Percentiles rank a stretch among this genome's conserved stretches.
Evolutionary conservation across 1,140 invertebrate species (phyloP).

Genomic region (Pinna nobilis): DNA sequence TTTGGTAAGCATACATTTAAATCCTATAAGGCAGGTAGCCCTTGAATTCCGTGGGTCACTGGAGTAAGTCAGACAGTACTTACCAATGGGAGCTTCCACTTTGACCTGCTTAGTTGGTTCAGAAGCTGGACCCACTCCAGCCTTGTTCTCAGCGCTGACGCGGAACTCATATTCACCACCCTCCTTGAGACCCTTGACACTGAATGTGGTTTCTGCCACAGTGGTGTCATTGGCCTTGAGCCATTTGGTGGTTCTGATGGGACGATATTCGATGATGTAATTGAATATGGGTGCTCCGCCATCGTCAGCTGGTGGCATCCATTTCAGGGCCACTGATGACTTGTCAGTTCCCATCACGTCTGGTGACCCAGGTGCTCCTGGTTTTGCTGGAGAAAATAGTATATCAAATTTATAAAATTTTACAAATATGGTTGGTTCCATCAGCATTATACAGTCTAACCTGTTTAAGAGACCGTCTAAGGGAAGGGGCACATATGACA

Average conservation of each 20-base stretch:
- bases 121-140: conserved; percentile 95
- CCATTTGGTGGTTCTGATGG: conserved; percentile 61
- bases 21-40: neutral
- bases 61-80: neutral
- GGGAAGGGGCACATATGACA: neutral
- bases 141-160: conserved; percentile 96
- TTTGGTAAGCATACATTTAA: too few relatives aligned
- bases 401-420: too few relatives aligned
- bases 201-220: conserved; percentile 65
- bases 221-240: conserved; percentile 58
- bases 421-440: neutral
- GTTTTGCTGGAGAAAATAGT: conserved; percentile 69
- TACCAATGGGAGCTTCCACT: conserved; percentile 63
- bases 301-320: conserved; percentile 91
- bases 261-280: conserved; percentile 85
- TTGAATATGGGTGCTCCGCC: conserved; percentile 97
- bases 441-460: neutral
- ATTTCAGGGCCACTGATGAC: conserved; percentile 94
- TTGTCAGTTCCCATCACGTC: conserved; percentile 94
- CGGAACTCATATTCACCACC: conserved; percentile 96
- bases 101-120: conserved; percentile 77
- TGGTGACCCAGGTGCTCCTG: conserved; percentile 90
- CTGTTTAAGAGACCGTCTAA: neutral
- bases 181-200: conserved; percentile 91
- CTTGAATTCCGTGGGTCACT: neutral